Evolutionary conservation across 2,113 vertebrate genomes (phyloP).

Genomic region (Prochilodus magdalenae): DNA sequence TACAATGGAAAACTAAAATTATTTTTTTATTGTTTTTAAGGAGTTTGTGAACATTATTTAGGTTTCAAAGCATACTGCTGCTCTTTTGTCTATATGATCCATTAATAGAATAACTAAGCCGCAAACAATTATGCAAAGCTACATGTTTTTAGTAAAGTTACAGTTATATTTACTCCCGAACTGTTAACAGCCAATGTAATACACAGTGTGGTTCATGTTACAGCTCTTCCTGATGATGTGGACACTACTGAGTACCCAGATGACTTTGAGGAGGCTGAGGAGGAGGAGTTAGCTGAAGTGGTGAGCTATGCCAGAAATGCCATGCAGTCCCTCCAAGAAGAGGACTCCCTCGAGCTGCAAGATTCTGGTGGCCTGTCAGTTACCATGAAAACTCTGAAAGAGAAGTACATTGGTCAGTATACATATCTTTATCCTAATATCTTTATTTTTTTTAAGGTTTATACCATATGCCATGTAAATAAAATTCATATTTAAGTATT

Average conservation of each 20-base stretch:
- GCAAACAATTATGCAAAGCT: too few relatives aligned
- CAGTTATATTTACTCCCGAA: too few relatives aligned
- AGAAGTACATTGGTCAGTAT: constrained; percentile 67
- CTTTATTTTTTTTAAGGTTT: not conserved
- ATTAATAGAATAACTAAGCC: too few relatives aligned
- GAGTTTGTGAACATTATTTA: too few relatives aligned
- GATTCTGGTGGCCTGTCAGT: constrained; percentile 64
- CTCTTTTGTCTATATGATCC: too few relatives aligned
- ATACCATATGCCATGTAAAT: not conserved
- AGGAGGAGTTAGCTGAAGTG: constrained; percentile 62
- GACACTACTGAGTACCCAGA: constrained; percentile 73
- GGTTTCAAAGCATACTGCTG: too few relatives aligned
- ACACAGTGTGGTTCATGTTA: not conserved
- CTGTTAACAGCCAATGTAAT: not conserved
- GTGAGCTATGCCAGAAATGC: constrained; percentile 55
- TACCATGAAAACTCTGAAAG: constrained; percentile 70
- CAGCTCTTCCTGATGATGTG: constrained; percentile 51
- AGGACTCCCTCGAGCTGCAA: constrained; percentile 62
- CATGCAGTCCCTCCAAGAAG: constrained; percentile 51
- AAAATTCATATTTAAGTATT: not conserved
- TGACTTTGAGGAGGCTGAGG: constrained; percentile 80
- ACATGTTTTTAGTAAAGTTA: too few relatives aligned
- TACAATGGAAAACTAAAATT: too few relatives aligned
- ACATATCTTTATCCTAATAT: not conserved
- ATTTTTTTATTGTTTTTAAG: too few relatives aligned